Evolutionary conservation across 2,113 vertebrate genomes (phyloP).

Genomic region (Rhabdomys dilectus): DNA sequence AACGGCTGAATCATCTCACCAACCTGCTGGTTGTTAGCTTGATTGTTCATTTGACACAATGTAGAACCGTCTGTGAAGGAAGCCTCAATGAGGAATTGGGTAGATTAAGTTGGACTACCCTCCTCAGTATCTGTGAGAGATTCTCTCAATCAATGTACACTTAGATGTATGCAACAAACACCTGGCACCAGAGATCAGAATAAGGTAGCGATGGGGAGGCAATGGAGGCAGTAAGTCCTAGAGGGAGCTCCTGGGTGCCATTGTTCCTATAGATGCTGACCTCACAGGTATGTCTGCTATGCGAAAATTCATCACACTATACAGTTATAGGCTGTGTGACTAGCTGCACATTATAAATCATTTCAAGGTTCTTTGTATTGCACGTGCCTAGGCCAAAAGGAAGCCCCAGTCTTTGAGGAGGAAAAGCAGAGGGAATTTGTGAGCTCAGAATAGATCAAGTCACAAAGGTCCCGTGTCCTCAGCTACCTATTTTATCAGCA

Average conservation of each 20-base stretch:
- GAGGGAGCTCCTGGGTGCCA: neutral
- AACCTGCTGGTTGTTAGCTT: neutral
- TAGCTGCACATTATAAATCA: neutral
- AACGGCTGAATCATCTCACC: neutral
- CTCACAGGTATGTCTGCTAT: neutral
- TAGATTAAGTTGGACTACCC: neutral
- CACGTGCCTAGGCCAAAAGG: neutral
- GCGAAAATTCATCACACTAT: neutral
- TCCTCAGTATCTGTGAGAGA: neutral
- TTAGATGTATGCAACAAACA: neutral
- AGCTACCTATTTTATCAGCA: neutral
- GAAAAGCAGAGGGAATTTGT: conserved; percentile 44
- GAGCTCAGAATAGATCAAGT: conserved; percentile 5
- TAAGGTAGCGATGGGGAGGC: neutral
- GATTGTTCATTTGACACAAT: neutral
- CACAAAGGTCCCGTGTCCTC: neutral
- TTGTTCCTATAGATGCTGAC: neutral
- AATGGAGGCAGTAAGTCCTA: too few species aligned
- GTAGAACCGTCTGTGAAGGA: neutral
- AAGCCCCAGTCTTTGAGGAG: neutral
- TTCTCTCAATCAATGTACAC: neutral
- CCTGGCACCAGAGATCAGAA: neutral
- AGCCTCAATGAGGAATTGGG: neutral
- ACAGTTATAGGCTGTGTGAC: neutral
- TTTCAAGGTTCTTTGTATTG: conserved; percentile 2